These are phyloP conservation scores for Rhingia campestris DNA, from an alignment of 2,888 invertebrate genomes.

Conservation along the genomic window DNA sequence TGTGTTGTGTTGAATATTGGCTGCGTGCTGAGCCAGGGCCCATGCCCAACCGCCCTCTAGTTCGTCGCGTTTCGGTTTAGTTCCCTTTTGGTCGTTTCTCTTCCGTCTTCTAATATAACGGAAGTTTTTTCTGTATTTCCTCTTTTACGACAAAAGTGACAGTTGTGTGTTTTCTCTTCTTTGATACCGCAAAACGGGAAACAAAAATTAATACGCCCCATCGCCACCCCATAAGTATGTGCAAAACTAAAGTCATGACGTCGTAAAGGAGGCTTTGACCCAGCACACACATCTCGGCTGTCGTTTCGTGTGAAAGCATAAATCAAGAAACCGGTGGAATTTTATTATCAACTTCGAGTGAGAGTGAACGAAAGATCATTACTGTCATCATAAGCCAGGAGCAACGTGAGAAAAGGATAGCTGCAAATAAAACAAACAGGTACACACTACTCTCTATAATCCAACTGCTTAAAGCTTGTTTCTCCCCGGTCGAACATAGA, in stretches of 20 bases:
- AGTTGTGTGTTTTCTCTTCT: constrained; percentile 40
- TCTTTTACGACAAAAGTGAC: constrained; percentile 43
- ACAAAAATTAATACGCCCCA: neutral
- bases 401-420: constrained; percentile 56
- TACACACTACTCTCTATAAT: constrained; percentile 37
- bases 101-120: constrained; percentile 53
- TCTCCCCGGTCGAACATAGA: no score
- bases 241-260: neutral
- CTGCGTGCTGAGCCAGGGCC: constrained; percentile 17
- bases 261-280: neutral
- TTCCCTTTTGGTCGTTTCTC: constrained; percentile 10
- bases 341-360: constrained; percentile 32
- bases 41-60: constrained; percentile 49
- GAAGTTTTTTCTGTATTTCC: constrained; percentile 43
- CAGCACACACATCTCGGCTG: constrained; percentile 14
- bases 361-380: constrained; percentile 47
- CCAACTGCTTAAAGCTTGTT: no score
- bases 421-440: constrained; percentile 63
- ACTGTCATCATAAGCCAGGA: constrained; percentile 32
- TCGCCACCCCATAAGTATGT: neutral
- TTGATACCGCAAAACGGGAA: constrained; percentile 19
- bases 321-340: constrained; percentile 52
- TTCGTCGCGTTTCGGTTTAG: constrained; percentile 1
- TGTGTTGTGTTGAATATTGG: constrained; percentile 50
- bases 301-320: constrained; percentile 48